Percentiles rank a stretch among this genome's conserved stretches.
phyloP scores from a whole-genome alignment of 2,888 invertebrate genomes.

The Cataglyphis altisquamis region DNA sequence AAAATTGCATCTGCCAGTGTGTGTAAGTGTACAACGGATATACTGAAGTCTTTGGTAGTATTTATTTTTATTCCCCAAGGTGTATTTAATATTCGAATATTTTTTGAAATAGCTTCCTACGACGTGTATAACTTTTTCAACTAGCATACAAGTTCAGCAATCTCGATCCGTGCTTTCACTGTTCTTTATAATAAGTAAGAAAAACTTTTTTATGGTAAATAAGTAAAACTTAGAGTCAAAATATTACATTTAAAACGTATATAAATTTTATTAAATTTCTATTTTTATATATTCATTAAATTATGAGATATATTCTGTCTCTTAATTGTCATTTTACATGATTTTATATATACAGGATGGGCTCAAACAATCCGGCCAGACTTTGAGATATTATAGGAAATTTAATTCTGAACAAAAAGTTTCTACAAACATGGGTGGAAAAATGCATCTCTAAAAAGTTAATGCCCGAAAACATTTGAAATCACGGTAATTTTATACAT shows the following conservation, averaged over 20 bases:
- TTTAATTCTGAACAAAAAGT: too few species aligned
- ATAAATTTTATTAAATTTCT: background rate
- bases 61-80: conserved; percentile 2
- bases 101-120: background rate
- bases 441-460: too few species aligned
- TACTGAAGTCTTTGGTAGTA: background rate
- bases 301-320: background rate
- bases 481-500: too few species aligned
- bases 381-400: too few species aligned
- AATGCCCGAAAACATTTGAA: too few species aligned
- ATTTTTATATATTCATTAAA: background rate
- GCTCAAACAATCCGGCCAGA: too few species aligned
- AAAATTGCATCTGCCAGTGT: background rate
- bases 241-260: background rate
- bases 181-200: background rate
- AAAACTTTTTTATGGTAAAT: background rate
- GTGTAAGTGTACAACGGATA: background rate
- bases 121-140: background rate
- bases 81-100: background rate
- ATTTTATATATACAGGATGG: too few species aligned
- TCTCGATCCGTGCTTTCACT: background rate
- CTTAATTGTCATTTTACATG: background rate
- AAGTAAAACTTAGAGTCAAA: background rate
- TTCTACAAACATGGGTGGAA: too few species aligned
- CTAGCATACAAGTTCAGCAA: background rate